Base-by-base conservation (phyloP, 1,140 invertebrate genomes). In the Drosophila mauritiana region DNA sequence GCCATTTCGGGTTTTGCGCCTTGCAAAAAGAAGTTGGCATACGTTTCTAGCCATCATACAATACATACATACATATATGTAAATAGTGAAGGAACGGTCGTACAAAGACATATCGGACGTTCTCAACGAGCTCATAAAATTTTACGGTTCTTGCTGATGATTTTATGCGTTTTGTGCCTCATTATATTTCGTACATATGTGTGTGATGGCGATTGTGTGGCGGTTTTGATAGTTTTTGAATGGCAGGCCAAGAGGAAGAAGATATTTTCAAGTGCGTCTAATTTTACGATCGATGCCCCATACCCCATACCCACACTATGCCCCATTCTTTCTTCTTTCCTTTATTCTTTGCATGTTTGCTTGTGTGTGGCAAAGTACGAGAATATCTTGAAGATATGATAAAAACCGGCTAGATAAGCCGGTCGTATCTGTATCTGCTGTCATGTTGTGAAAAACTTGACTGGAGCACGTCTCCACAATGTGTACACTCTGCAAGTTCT, bases 161-260 rank as follows among this genome's bases (percentile, higher is more conserved):
- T 77, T 77, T 77, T 77, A 77, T 77, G 63, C 73, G 73, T 77
- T 77, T 77, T 76, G 73, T 62, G 72, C 52, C 54, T 68, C 73
- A 59, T 77, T 77, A 77, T 72, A 72, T 56, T 72, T 70, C 36
- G 40, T 69, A 56, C 52, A 34, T 57, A 25, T 57, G 22, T 27
- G 58, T 64, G 37, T 46, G 49, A n/a, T 54, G n/a, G 4, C 17
- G 62, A 55, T 64, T 22, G 45, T 63, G 61, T 48, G 51, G 40
- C 73, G 59, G 63, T 77, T 63, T 62, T 73, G 69, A 73, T 74
- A 73, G 72, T 73, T 73, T 76, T 77, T 77, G 63, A 77, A 69
- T 77, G 73, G 61, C 73, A 70, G 67, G 22, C 61, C 42, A 42
- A 74, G 61, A 65, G 54, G 54, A 76, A 75, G 46, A 54, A 36